Conservation (phyloP, 2,113 vertebrate species). For the Irena cyanogastra region DNA sequence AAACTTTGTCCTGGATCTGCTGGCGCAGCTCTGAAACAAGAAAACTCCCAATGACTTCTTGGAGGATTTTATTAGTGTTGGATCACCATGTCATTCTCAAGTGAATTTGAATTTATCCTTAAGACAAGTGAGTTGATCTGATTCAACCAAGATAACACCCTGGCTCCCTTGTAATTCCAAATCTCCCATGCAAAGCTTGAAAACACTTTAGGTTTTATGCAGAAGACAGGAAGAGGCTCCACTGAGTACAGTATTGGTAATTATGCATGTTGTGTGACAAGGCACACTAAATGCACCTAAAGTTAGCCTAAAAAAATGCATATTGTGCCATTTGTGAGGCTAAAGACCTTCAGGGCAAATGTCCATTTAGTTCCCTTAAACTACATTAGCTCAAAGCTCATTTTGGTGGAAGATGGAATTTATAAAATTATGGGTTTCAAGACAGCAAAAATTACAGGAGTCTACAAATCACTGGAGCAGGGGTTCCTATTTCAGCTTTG, state of each 20-base stretch:
- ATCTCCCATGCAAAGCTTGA: constrained; percentile 2
- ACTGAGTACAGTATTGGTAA: neutral
- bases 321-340: neutral
- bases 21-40: neutral
- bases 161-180: neutral
- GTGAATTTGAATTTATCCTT: neutral
- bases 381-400: neutral
- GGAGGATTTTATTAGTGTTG: neutral
- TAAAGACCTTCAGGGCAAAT: constrained; percentile 7
- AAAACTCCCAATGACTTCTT: neutral
- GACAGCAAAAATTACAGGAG: neutral
- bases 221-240: neutral
- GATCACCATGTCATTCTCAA: neutral
- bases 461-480: neutral
- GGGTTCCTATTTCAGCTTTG: neutral
- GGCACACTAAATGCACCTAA: neutral
- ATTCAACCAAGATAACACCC: neutral
- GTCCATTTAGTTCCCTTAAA: neutral
- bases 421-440: constrained; percentile 27
- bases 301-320: neutral
- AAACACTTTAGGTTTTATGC: neutral
- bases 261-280: neutral
- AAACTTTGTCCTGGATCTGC: neutral
- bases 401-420: neutral
- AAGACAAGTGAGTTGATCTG: neutral